Evolutionary conservation across 2,888 invertebrate genomes (phyloP).

Genomic region (Andricus quercusramuli): DNA sequence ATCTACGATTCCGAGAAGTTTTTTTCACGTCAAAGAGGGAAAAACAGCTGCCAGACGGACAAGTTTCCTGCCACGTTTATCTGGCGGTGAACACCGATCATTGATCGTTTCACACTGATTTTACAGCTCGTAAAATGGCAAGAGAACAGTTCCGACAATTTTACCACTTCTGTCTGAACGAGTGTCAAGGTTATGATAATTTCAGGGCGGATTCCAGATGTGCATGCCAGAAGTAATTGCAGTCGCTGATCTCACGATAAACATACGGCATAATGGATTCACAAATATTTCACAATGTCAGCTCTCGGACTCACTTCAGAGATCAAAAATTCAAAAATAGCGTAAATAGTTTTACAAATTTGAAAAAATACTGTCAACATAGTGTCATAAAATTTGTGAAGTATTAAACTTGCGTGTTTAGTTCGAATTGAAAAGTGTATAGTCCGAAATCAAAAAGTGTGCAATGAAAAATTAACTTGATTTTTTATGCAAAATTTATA

Average conservation of each 20-base stretch:
- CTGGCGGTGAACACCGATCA: neutral
- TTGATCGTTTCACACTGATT: neutral
- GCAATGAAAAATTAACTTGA: too few species aligned
- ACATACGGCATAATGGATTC: neutral
- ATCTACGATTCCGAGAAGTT: neutral
- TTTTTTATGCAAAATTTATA: too few species aligned
- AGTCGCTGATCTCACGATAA: neutral
- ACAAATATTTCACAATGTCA: neutral
- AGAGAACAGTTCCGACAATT: neutral
- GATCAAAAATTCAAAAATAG: too few species aligned
- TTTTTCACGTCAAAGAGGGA: neutral
- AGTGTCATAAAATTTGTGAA: too few species aligned
- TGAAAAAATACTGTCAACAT: too few species aligned
- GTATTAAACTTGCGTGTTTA: too few species aligned
- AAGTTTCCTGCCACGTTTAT: neutral
- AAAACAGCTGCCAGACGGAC: neutral
- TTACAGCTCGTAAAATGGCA: neutral
- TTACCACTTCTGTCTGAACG: neutral
- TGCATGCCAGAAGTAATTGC: neutral
- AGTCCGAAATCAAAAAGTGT: too few species aligned
- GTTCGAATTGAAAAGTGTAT: too few species aligned
- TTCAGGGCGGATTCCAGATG: neutral
- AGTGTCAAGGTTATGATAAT: constrained; percentile 7
- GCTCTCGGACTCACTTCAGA: too few species aligned
- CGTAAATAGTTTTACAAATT: too few species aligned